Percentiles rank a stretch among this genome's conserved stretches.
These are phyloP conservation scores for Patella pellucida DNA, from an alignment of 2,888 invertebrate species.

Conservation along the genomic window DNA sequence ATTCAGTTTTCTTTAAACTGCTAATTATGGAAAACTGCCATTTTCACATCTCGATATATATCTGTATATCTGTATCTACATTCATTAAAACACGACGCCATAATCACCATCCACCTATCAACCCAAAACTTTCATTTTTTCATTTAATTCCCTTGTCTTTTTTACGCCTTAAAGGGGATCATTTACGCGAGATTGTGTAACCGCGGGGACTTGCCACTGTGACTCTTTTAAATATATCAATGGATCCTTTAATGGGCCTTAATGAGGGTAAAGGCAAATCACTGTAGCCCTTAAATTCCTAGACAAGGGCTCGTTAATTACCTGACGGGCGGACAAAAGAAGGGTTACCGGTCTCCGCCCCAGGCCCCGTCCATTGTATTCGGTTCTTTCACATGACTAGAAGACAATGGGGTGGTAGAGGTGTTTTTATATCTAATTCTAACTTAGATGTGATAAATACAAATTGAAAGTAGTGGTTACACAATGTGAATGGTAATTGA, in stretches of 20 bases:
- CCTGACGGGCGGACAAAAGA: background rate
- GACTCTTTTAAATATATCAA: background rate
- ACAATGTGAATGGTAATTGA: background rate
- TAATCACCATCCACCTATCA: too few relatives aligned
- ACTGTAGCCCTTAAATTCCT: background rate
- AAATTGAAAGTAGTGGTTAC: background rate
- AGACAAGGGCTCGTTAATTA: background rate
- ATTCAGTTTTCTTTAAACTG: too few relatives aligned
- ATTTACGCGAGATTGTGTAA: constrained; percentile 5
- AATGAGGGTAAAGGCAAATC: background rate
- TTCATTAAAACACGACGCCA: too few relatives aligned
- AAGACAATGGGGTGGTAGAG: background rate
- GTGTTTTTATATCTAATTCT: constrained; percentile 7
- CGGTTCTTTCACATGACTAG: background rate
- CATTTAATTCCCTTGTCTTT: too few relatives aligned
- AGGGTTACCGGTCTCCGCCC: background rate
- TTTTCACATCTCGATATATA: too few relatives aligned
- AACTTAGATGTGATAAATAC: background rate
- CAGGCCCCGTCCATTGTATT: background rate
- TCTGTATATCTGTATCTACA: too few relatives aligned
- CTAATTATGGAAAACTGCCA: too few relatives aligned
- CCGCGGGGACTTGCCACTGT: background rate
- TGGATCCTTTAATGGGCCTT: background rate
- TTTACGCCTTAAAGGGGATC: background rate
- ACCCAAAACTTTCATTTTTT: too few relatives aligned